Base-by-base conservation (phyloP, 2,888 invertebrate genomes). In the Hirtodrosophila cameraria region DNA sequence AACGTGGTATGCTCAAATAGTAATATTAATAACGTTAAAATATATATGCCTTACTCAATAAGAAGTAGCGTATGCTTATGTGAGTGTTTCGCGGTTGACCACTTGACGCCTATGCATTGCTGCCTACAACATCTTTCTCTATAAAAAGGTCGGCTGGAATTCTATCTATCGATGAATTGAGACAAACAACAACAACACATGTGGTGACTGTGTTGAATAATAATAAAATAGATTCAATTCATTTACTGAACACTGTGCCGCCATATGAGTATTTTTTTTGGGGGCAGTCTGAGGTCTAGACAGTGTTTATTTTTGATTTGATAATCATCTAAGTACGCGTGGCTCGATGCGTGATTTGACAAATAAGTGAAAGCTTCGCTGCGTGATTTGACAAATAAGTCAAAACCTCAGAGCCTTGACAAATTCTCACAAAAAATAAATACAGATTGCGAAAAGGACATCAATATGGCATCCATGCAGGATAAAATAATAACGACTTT, bases 221-320 rank as follows among this genome's bases (percentile, higher is more conserved):
- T 60, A 52, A 52, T 69, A 68, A 20, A 57, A 62, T 67, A 49
- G 39, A 30, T 61, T 68, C 30, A 62, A 70, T 70, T 73, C n/a
- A 67, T 62, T 52, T 73, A 67, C 55, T 11, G 33, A 41, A 71
- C 71, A 64, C 49, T 30, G 28, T 23, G 60, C 31, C 39, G 41
- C 30, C 46, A 66, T 33, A 45, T 31, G 54, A 50, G 28, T 18
- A 25, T 30, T 59, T 36, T 49, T 25, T 58, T 65, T 7, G 49
- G 39, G 53, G 48, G 28, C 52, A 49, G 35, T 54, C 58, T 69
- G 13, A 20, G 63, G 60, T 60, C 75, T 70, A 54, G 76, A 66
- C 62, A 27, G 39, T 62, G 33, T 55, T 70, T 58, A 55, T 45
- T 61, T 41, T 15, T 45, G 27, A 25, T 20, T 30, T 70, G 48